These are phyloP conservation scores for Amphiprion ocellaris DNA, from an alignment of 2,113 vertebrate species.

Conservation along the genomic window DNA sequence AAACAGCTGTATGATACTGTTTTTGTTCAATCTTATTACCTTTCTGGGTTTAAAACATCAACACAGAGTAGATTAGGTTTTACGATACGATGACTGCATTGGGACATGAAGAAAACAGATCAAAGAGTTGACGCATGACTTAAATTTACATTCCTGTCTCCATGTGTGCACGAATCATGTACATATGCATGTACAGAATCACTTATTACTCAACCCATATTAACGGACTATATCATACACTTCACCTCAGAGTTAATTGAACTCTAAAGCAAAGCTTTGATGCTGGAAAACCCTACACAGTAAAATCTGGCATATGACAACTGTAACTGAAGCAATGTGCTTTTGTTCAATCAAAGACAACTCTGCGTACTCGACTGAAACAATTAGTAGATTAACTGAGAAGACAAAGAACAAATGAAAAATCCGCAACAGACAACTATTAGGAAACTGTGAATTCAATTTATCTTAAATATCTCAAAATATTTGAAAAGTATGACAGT, in stretches of 20 bases:
- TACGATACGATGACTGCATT: constrained; percentile 29
- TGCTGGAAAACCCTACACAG: constrained; percentile 30
- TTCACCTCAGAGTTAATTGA: constrained; percentile 49
- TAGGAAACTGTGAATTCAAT: too few relatives aligned
- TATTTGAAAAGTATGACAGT: too few relatives aligned
- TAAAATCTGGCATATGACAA: constrained; percentile 48
- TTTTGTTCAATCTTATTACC: constrained; percentile 29
- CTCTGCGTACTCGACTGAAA: background rate
- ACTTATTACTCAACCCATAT: constrained; percentile 49
- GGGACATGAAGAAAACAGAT: constrained; percentile 34
- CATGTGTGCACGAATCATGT: constrained; percentile 42
- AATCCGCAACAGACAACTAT: too few relatives aligned
- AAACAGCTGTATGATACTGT: constrained; percentile 11
- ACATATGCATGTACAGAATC: constrained; percentile 37
- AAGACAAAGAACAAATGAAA: too few relatives aligned
- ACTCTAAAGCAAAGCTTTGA: constrained; percentile 33
- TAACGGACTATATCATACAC: constrained; percentile 38
- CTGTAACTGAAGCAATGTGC: constrained; percentile 63
- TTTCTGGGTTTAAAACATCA: constrained; percentile 33
- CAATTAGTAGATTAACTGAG: background rate
- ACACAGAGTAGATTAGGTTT: constrained; percentile 23
- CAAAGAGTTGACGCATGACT: constrained; percentile 43
- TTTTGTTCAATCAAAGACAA: constrained; percentile 35
- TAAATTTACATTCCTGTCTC: constrained; percentile 52
- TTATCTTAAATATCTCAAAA: too few relatives aligned